Evolutionary conservation across 2,888 invertebrate genomes (phyloP).

Genomic region (Caradrina kadenii): DNA sequence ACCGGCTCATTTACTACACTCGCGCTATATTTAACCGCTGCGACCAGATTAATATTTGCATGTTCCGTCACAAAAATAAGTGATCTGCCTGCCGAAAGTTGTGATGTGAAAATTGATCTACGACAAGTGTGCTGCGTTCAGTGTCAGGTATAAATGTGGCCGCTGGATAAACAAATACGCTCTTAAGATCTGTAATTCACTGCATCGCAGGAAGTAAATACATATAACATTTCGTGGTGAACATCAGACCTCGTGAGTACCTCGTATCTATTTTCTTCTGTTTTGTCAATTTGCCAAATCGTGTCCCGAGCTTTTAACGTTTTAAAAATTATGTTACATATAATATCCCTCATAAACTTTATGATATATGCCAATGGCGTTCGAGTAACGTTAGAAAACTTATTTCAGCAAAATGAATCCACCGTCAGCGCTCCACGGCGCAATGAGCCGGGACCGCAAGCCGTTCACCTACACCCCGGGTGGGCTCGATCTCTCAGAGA

Average conservation of each 20-base stretch:
- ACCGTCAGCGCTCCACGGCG: conserved; percentile 96
- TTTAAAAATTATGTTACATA: conserved; percentile 69
- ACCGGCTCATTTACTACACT: conserved; percentile 83
- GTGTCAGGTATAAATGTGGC: conserved; percentile 76
- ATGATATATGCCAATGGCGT: conserved; percentile 54
- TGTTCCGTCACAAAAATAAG: conserved; percentile 84
- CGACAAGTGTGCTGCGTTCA: conserved; percentile 71
- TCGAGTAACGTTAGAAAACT: conserved; percentile 71
- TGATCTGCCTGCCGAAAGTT: conserved; percentile 75
- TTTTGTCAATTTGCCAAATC: conserved; percentile 87
- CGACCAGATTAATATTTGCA: conserved; percentile 86
- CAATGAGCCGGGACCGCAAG: conserved; percentile 97
- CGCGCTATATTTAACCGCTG: conserved; percentile 89
- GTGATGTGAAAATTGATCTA: conserved; percentile 82
- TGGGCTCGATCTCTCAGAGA: conserved; percentile 97
- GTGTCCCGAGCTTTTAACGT: conserved; percentile 70
- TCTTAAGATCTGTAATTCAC: conserved; percentile 60
- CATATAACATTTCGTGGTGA: conserved; percentile 73
- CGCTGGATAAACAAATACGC: conserved; percentile 75
- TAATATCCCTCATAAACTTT: conserved; percentile 67
- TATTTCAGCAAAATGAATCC: conserved; percentile 91
- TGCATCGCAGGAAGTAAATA: conserved; percentile 79
- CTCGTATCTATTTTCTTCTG: conserved; percentile 81
- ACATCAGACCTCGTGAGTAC: conserved; percentile 84
- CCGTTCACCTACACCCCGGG: conserved; percentile 99